Percentiles rank a stretch among this genome's conserved stretches.
Conservation (phyloP, 2,797 vertebrate genomes). For the Diceros bicornis region DNA sequence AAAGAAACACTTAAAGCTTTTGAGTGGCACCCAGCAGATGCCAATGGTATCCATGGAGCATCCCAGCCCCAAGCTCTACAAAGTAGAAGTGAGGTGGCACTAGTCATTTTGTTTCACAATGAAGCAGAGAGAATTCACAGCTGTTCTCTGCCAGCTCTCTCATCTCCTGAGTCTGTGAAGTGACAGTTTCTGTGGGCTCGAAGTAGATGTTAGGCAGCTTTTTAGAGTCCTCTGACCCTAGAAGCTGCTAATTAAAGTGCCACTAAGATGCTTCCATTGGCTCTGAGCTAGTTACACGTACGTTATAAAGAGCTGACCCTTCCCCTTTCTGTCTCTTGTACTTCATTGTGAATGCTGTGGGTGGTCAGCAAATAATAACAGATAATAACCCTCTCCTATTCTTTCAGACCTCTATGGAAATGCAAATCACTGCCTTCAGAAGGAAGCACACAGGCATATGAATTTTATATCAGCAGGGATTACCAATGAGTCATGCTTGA, state of each 20-base stretch:
- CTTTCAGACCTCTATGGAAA: constrained; percentile 72
- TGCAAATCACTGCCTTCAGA: constrained; percentile 65
- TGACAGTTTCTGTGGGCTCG: constrained; percentile 52
- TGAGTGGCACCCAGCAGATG: not conserved
- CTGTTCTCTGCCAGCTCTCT: constrained; percentile 1
- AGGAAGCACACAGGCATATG: constrained; percentile 33
- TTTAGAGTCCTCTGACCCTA: constrained; percentile 58
- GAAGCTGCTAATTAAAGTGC: constrained; percentile 75
- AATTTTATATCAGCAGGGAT: constrained; percentile 71
- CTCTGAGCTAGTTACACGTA: constrained; percentile 36
- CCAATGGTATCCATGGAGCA: not conserved
- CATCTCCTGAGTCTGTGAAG: not conserved
- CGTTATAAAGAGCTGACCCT: constrained; percentile 60
- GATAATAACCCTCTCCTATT: constrained; percentile 61
- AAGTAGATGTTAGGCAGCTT: constrained; percentile 16
- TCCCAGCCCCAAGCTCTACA: not conserved
- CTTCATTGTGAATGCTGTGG: constrained; percentile 46
- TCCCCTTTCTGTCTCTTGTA: constrained; percentile 2
- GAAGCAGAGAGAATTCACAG: constrained; percentile 9
- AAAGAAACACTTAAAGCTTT: not conserved
- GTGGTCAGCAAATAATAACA: constrained; percentile 76
- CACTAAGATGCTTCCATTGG: constrained; percentile 27
- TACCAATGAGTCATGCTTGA: constrained; percentile 65
- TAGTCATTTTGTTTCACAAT: not conserved
- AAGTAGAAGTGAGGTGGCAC: not conserved